Percentiles rank a stretch among this genome's conserved stretches.
These are phyloP conservation scores for Helicolenus hilgendorfi DNA, from an alignment of 2,797 vertebrate species.

Conservation along the genomic window DNA sequence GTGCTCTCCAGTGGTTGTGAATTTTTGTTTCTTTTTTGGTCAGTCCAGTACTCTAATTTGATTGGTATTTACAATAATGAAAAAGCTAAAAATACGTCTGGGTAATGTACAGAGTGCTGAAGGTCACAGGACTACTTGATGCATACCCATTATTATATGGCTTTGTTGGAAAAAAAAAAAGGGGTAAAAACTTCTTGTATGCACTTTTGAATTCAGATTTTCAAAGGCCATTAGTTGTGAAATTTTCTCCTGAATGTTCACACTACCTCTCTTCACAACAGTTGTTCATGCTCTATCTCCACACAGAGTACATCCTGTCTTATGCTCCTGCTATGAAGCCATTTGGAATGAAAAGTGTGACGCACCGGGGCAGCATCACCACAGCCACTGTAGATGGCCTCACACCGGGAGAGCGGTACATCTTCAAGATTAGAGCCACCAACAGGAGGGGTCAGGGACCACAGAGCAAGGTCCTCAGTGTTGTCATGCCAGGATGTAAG, in stretches of 20 bases:
- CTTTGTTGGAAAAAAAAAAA: neutral
- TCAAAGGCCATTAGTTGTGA: neutral
- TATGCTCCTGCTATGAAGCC: constrained; percentile 98
- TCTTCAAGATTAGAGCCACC: constrained; percentile 98
- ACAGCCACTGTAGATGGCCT: constrained; percentile 95
- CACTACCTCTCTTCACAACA: neutral
- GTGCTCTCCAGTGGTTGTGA: neutral
- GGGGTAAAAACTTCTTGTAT: neutral
- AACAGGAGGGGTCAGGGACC: constrained; percentile 97
- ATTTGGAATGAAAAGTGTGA: constrained; percentile 96
- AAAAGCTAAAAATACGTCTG: neutral
- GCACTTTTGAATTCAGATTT: neutral
- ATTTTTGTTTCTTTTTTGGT: neutral
- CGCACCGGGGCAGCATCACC: constrained; percentile 92
- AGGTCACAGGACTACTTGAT: neutral
- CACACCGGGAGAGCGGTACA: constrained; percentile 95
- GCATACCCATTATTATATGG: neutral
- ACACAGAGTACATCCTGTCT: constrained; percentile 97
- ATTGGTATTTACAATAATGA: neutral
- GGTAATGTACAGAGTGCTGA: neutral
- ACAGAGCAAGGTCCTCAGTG: constrained; percentile 95
- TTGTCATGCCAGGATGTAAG: constrained; percentile 95
- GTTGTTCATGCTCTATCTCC: constrained; percentile 65
- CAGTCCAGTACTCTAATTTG: neutral
- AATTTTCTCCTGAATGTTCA: neutral